Evolutionary conservation across 2,797 vertebrate genomes (phyloP).

Genomic region (Rhinichthys osculus): DNA sequence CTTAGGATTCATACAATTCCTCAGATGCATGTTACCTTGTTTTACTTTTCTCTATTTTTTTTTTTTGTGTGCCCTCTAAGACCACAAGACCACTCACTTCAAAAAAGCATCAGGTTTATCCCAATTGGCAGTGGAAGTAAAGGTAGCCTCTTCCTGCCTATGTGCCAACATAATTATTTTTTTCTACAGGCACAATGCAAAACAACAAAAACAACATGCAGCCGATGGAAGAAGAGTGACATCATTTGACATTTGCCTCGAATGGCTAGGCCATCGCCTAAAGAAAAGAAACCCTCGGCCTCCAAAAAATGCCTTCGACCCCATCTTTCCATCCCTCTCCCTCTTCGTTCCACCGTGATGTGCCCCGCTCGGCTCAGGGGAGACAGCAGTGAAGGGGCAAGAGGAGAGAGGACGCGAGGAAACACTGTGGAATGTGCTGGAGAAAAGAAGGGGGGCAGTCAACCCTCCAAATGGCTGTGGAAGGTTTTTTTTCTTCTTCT

Average conservation of each 20-base stretch:
- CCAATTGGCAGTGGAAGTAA: conserved; percentile 13
- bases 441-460: conserved; percentile 48
- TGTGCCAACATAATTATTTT: conserved; percentile 54
- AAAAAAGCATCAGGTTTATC: not conserved
- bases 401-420: conserved; percentile 51
- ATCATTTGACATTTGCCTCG: conserved; percentile 67
- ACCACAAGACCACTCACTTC: not conserved
- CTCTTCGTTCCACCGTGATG: conserved; percentile 6
- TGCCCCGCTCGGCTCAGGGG: conserved; percentile 3
- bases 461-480: conserved; percentile 44
- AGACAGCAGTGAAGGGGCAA: conserved; percentile 49
- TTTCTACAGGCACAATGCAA: conserved; percentile 42
- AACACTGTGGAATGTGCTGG: conserved; percentile 61
- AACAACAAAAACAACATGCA: conserved; percentile 49
- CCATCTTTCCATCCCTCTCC: conserved; percentile 18
- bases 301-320: conserved; percentile 39
- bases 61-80: not conserved
- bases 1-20: not conserved
- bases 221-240: conserved; percentile 55
- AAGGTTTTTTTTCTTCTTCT: conserved; percentile 48
- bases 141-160: conserved; percentile 20
- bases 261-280: conserved; percentile 52
- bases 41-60: not conserved
- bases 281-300: conserved; percentile 54
- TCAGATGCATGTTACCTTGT: not conserved